A percentile compares a stretch with the other conserved stretches of the same genome.
Conservation (phyloP, 1,140 invertebrate species). For the Littorina saxatilis region DNA sequence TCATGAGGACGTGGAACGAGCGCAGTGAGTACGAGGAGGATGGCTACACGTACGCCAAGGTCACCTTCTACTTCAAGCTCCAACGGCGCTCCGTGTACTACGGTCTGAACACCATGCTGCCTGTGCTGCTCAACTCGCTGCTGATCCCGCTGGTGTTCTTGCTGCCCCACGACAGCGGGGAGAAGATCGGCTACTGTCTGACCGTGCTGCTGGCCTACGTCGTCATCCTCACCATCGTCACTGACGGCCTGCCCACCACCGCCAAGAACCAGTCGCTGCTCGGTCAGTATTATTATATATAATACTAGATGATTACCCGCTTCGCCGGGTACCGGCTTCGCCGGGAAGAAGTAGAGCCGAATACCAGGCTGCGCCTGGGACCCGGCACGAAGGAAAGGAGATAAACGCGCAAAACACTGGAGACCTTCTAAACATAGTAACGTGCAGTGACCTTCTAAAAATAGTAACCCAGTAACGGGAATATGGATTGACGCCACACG, state of each 20-base stretch:
- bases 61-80: constrained; percentile 49
- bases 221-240: constrained; percentile 55
- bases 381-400: too few relatives aligned
- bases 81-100: constrained; percentile 45
- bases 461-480: too few relatives aligned
- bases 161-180: constrained; percentile 55
- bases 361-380: too few relatives aligned
- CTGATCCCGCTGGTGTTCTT: constrained; percentile 51
- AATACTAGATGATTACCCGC: too few relatives aligned
- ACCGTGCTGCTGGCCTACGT: constrained; percentile 53
- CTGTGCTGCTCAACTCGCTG: constrained; percentile 47
- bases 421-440: too few relatives aligned
- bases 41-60: constrained; percentile 39
- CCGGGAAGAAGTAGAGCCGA: too few relatives aligned
- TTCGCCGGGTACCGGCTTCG: too few relatives aligned
- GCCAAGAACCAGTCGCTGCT: constrained; percentile 48
- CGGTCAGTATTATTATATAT: constrained; percentile 34
- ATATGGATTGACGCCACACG: too few relatives aligned
- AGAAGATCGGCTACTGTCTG: constrained; percentile 55
- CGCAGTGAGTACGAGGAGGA: constrained; percentile 17
- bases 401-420: too few relatives aligned
- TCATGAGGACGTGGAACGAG: constrained; percentile 14
- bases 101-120: constrained; percentile 52
- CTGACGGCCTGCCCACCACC: constrained; percentile 53
- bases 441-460: too few relatives aligned